Evolutionary conservation across 2,888 invertebrate genomes (phyloP), one percentile per base, ranked within the genome.

Genomic region (Tenodera sinensis): DNA sequence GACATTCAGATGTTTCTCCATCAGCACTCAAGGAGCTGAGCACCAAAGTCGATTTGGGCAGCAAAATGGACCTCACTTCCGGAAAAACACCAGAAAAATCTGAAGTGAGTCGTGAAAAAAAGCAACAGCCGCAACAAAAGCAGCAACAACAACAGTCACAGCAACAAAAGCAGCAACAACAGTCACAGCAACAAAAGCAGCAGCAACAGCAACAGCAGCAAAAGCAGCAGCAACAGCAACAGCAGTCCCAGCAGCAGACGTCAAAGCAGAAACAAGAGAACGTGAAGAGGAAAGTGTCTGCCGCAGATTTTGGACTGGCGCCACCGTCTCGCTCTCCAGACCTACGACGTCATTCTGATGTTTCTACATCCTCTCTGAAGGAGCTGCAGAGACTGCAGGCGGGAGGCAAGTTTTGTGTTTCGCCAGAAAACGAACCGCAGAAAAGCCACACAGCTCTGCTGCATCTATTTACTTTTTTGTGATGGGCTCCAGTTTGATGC

Each of bases 361-460:
- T 97, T 2, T 97, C 97, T n/a, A 97, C 97, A 25, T 97, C 97
- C 6, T 97, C 97, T 83, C 94, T 97, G 85, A 97, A 97, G 92
- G 97, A 97, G 93, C 94, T 98, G n/a, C 97, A 98, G 93, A 97
- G 85, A 89, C 89, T 85, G 87, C 89, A 89, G 89, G 89, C 86
- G 89, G 89, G 86, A 87, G 89, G 88, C 87, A 87, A 87, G 87
- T 87, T 71, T 71, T 87, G 87, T 87, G 87, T 87, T 87, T 71
- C 54, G 54, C 54, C 54, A 82, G 82, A 87, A 83, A 87, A 47
- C 82, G 25, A 87, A 87, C 87, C 83, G 87, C 87, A 87, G 87
- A 87, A 87, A 87, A 87, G 87, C 87, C 87, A 87, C 87, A 87
- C 87, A 87, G 82, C 83, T 87, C 87, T 87, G 81, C 87, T 87